Conservation (phyloP, 2,797 vertebrate species). For the Necrosyrtes monachus region DNA sequence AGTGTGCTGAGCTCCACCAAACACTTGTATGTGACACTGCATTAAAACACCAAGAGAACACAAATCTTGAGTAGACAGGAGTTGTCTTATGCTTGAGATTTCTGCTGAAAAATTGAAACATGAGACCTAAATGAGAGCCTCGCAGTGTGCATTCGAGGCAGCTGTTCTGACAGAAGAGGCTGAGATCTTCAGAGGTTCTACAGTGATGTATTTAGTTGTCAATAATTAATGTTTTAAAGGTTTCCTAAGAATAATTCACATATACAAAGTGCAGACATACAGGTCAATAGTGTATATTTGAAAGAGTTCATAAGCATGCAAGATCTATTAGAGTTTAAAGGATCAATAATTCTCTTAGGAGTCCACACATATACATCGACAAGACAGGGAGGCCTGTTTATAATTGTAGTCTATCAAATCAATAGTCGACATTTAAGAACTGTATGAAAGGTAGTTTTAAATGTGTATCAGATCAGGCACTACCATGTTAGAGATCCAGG, state of each 20-base stretch:
- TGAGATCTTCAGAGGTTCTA: not conserved
- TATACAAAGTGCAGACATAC: slow-evolving; percentile 2
- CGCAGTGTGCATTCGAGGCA: not conserved
- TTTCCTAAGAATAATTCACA: slow-evolving; percentile 60
- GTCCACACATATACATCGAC: slow-evolving; percentile 6
- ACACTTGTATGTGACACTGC: not conserved
- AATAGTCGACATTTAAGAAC: slow-evolving; percentile 12
- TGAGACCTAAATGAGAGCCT: not conserved
- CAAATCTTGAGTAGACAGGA: not conserved
- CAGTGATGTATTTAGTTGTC: slow-evolving; percentile 27
- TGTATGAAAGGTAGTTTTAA: not conserved
- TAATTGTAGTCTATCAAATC: not conserved
- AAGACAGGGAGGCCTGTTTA: not conserved
- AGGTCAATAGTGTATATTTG: slow-evolving; percentile 29
- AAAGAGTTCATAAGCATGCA: slow-evolving; percentile 44
- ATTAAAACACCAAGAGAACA: not conserved
- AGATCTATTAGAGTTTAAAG: slow-evolving; percentile 36
- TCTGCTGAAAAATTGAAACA: slow-evolving; percentile 25
- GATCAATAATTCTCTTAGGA: slow-evolving; percentile 42
- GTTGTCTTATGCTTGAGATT: not conserved
- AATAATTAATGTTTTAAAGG: slow-evolving; percentile 61
- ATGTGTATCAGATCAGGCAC: not conserved
- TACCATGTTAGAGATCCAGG: not conserved
- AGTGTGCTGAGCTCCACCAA: not conserved
- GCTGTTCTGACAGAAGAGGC: slow-evolving; percentile 9